Evolutionary conservation across 2,113 vertebrate species (phyloP).

Genomic region (Otis tarda): DNA sequence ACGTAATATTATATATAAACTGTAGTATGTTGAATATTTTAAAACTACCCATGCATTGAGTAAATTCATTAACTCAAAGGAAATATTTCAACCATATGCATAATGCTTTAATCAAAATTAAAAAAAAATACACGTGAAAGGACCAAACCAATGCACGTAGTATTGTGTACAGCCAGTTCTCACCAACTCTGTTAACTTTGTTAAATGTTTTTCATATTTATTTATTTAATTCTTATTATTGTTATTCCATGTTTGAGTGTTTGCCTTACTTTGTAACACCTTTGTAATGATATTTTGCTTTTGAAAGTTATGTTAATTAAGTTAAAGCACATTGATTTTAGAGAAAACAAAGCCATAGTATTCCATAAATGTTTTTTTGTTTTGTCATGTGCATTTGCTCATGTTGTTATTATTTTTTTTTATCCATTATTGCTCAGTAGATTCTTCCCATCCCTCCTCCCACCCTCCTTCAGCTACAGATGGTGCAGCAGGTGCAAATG

Average conservation of each 20-base stretch:
- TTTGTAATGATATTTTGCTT: conserved; percentile 25
- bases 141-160: neutral
- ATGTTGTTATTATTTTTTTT: conserved; percentile 53
- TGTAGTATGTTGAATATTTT: neutral
- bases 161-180: neutral
- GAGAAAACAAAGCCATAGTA: neutral
- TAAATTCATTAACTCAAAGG: neutral
- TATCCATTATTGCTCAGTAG: conserved; percentile 90
- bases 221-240: neutral
- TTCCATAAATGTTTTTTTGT: conserved; percentile 6
- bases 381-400: conserved; percentile 22
- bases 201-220: conserved; percentile 16
- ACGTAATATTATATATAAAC: rapidly evolving
- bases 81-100: neutral
- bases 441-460: conserved; percentile 92
- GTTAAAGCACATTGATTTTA: conserved; percentile 23
- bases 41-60: neutral
- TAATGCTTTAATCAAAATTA: neutral
- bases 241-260: conserved; percentile 28
- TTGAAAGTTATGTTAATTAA: conserved; percentile 16
- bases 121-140: neutral
- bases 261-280: neutral
- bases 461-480: conserved; percentile 95
- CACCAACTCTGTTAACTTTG: neutral
- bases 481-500: conserved; percentile 91